Percentiles rank a stretch among this genome's conserved stretches.
Evolutionary conservation across 2,113 vertebrate species (phyloP).

Genomic region (Crotalus tigris): DNA sequence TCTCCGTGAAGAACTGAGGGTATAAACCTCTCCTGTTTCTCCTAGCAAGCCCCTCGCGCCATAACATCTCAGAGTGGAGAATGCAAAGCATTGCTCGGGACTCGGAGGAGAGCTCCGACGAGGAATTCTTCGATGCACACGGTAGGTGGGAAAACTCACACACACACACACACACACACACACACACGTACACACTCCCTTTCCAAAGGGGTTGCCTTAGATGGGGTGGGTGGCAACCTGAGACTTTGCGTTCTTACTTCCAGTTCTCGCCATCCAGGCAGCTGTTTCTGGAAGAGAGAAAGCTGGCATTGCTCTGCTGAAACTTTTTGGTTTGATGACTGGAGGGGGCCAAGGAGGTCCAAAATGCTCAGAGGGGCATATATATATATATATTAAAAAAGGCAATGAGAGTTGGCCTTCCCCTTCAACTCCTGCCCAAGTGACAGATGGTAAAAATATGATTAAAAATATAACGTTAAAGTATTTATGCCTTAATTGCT

Average conservation of each 20-base stretch:
- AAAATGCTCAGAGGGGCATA: not conserved
- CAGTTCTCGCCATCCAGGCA: rapidly evolving
- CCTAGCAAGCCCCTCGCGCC: conserved; percentile 88
- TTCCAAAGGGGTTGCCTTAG: not conserved
- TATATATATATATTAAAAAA: not conserved
- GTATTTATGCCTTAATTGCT: not conserved
- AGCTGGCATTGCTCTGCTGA: conserved; percentile 15
- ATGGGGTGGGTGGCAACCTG: not conserved
- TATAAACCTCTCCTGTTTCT: conserved; percentile 50
- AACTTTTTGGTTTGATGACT: not conserved
- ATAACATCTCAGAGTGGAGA: conserved; percentile 93
- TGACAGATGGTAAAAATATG: not conserved
- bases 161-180: not conserved
- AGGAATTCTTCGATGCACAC: conserved; percentile 96
- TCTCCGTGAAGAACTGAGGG: not conserved
- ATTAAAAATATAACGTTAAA: not conserved
- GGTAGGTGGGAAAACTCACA: conserved; percentile 68
- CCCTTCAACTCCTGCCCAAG: not conserved
- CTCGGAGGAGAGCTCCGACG: conserved; percentile 91
- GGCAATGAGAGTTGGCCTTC: not conserved
- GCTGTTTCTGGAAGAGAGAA: conserved; percentile 6
- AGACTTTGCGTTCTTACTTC: not conserved
- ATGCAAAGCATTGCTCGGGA: conserved; percentile 97
- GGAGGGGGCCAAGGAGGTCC: no score
- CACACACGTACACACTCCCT: not conserved